Evolutionary conservation across 2,113 vertebrate genomes (phyloP).

Genomic region (Coregonus clupeaformis): DNA sequence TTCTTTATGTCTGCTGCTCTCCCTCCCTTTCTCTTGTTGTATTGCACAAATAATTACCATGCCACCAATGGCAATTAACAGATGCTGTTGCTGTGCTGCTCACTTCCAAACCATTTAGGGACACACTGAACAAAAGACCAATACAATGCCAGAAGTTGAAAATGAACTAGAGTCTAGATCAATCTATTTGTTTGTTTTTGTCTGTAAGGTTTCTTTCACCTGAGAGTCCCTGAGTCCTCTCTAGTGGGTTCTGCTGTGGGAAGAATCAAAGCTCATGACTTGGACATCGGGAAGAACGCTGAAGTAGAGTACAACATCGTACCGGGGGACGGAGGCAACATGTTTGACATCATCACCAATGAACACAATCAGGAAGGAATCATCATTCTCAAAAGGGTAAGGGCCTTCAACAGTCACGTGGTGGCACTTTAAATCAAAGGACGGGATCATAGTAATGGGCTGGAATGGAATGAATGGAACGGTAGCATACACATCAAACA

Average conservation of each 20-base stretch:
- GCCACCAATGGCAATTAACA: no score
- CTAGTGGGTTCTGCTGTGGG: slow-evolving; percentile 87
- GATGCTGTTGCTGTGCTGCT: background rate
- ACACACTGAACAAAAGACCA: background rate
- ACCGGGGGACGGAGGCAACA: slow-evolving; percentile 90
- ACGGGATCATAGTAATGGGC: background rate
- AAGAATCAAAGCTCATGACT: slow-evolving; percentile 92
- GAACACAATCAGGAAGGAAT: slow-evolving; percentile 93
- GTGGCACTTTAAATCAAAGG: background rate
- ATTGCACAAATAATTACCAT: background rate
- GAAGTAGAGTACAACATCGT: slow-evolving; percentile 96
- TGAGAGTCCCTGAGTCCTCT: slow-evolving; percentile 92
- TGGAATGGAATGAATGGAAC: background rate
- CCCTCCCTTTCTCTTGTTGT: background rate
- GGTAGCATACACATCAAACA: no score
- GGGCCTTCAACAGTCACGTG: background rate
- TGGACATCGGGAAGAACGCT: slow-evolving; percentile 91
- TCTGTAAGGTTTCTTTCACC: slow-evolving; percentile 89
- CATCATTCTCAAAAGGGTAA: slow-evolving; percentile 91
- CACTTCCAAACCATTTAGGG: background rate
- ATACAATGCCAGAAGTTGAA: background rate
- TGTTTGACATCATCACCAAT: slow-evolving; percentile 94
- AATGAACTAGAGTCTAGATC: background rate
- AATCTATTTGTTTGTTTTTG: slow-evolving; percentile 18
- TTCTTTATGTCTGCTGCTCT: background rate